Conservation (phyloP, 2,888 invertebrate species). For the Mycogona germanica region DNA sequence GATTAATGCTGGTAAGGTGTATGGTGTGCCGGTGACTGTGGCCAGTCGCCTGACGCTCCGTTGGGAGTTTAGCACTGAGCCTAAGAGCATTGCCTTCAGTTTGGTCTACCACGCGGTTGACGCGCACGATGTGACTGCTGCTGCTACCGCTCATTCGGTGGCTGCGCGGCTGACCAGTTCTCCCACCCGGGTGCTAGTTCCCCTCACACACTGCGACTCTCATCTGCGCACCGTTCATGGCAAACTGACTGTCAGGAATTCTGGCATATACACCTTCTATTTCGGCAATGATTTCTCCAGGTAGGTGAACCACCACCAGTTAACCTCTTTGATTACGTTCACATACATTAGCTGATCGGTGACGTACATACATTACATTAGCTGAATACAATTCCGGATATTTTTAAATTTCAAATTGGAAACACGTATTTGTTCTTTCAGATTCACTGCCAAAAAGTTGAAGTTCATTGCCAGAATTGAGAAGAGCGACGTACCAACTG, state of each 20-base stretch:
- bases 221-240: conserved; percentile 16
- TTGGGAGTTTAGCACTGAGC: conserved; percentile 34
- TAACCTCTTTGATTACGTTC: no score
- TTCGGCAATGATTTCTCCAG: conserved; percentile 19
- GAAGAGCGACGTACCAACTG: no score
- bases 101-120: not conserved
- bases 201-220: conserved; percentile 11
- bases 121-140: not conserved
- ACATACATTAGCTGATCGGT: no score
- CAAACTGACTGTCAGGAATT: conserved; percentile 10
- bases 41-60: conserved; percentile 27
- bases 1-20: conserved; percentile 31
- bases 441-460: no score
- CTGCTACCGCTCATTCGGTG: no score
- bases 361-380: no score
- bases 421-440: no score
- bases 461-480: no score
- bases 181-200: conserved; percentile 8
- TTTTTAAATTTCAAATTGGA: not conserved
- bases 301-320: no score
- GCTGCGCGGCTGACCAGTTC: not conserved
- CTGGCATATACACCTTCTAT: conserved; percentile 16
- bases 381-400: no score
- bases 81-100: conserved; percentile 21
- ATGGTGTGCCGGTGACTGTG: conserved; percentile 30